A percentile compares a stretch with the other conserved stretches of the same genome.
Conservation (phyloP, 2,113 vertebrate genomes). For the Chaenocephalus aceratus region DNA sequence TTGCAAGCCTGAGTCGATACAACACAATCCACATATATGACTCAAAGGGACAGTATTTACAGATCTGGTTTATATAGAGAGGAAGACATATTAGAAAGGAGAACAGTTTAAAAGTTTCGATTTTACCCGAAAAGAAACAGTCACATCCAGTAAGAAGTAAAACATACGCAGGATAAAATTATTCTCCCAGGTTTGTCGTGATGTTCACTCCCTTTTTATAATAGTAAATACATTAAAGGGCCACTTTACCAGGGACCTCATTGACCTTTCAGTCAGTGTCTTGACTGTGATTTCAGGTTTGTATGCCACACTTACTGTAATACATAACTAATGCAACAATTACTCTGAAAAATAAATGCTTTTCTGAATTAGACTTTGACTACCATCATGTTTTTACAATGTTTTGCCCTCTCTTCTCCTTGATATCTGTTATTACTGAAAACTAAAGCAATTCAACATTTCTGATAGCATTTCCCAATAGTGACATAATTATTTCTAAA, state of each 20-base stretch:
- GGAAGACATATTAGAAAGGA: constrained; percentile 79
- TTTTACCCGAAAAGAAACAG: constrained; percentile 71
- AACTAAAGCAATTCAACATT: neutral
- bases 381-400: neutral
- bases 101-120: constrained; percentile 58
- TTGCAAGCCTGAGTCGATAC: constrained; percentile 82
- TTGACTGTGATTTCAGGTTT: constrained; percentile 8
- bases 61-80: constrained; percentile 72
- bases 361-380: constrained; percentile 6
- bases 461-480: neutral
- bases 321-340: neutral
- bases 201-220: constrained; percentile 9
- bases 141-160: constrained; percentile 68
- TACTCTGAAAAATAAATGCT: neutral
- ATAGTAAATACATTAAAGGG: neutral
- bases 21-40: constrained; percentile 80
- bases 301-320: constrained; percentile 1
- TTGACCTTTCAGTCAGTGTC: constrained; percentile 1
- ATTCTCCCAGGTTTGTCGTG: constrained; percentile 25
- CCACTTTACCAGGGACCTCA: neutral
- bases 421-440: neutral
- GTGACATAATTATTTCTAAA: too few species aligned
- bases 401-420: constrained; percentile 10
- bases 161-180: constrained; percentile 49
- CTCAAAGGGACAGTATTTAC: constrained; percentile 79